These are phyloP conservation scores for Chanos chanos DNA, from an alignment of 2,797 vertebrate genomes.

Conservation along the genomic window DNA sequence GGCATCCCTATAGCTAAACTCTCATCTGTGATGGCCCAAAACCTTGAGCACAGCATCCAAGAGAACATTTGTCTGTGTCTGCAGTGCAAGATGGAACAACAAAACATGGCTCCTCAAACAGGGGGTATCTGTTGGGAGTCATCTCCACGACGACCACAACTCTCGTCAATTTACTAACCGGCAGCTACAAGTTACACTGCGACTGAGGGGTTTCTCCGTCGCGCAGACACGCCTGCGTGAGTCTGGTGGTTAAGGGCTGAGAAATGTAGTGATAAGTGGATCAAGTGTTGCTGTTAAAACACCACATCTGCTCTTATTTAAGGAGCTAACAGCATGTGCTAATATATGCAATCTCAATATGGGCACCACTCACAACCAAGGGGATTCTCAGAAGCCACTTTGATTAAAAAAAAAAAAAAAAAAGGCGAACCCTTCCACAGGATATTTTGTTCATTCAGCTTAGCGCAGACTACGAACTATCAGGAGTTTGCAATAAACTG, in stretches of 20 bases:
- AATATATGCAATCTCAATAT: conserved; percentile 73
- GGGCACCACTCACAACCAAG: conserved; percentile 53
- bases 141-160: conserved; percentile 33
- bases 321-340: conserved; percentile 52
- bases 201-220: conserved; percentile 41
- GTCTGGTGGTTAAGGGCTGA: not conserved
- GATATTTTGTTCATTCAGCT: too few species aligned
- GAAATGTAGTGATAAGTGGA: conserved; percentile 30
- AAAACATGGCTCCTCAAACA: conserved; percentile 51
- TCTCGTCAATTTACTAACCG: conserved; percentile 54
- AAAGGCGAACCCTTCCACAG: too few species aligned
- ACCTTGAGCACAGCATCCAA: conserved; percentile 36
- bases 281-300: too few species aligned
- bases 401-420: not conserved
- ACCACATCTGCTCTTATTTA: conserved; percentile 42
- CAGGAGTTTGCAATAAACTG: too few species aligned
- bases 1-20: conserved; percentile 16
- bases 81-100: conserved; percentile 68
- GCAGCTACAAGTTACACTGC: conserved; percentile 69
- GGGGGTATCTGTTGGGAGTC: conserved; percentile 46
- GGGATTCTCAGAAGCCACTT: not conserved
- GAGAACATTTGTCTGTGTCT: conserved; percentile 59
- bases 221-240: not conserved
- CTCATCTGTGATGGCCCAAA: not conserved
- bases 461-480: too few species aligned